phyloP scores from a whole-genome alignment of 2,797 vertebrate species.

The Cirrhinus mrigala region DNA sequence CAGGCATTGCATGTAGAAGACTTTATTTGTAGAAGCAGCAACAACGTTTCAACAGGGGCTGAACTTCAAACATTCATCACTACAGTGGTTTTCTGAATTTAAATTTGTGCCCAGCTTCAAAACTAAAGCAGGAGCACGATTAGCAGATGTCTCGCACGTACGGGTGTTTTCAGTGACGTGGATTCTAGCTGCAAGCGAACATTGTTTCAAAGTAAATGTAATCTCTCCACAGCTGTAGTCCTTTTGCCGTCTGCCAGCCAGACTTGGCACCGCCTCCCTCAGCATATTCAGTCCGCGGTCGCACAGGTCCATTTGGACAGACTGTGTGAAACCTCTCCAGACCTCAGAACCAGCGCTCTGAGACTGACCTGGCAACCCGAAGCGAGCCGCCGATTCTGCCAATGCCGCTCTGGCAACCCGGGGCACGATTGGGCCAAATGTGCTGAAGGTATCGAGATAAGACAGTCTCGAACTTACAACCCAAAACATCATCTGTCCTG shows the following conservation, averaged over 20 bases:
- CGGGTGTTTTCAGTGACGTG: not conserved
- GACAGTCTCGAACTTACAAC: slow-evolving; percentile 4
- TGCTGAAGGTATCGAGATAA: slow-evolving; percentile 39
- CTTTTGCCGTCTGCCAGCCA: slow-evolving; percentile 6
- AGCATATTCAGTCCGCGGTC: not conserved
- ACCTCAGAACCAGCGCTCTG: slow-evolving; percentile 15
- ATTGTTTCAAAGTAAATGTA: slow-evolving; percentile 35
- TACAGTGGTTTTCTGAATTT: not conserved
- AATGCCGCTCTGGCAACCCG: not conserved
- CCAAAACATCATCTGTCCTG: slow-evolving; percentile 7
- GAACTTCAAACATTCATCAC: not conserved
- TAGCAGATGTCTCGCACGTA: not conserved
- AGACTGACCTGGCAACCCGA: slow-evolving; percentile 26
- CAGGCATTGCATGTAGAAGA: not conserved
- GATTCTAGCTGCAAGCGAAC: slow-evolving; percentile 23
- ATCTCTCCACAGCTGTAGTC: slow-evolving; percentile 45
- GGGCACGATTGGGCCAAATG: slow-evolving; percentile 10
- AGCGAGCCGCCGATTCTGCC: not conserved
- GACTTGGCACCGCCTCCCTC: not conserved
- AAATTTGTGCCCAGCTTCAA: not conserved
- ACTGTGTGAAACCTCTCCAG: slow-evolving; percentile 34
- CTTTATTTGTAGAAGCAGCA: not conserved
- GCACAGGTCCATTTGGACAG: slow-evolving; percentile 14
- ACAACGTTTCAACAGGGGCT: not conserved
- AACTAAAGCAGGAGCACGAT: not conserved